phyloP scores from a whole-genome alignment of 2,797 vertebrate genomes.

The Sparus aurata region DNA sequence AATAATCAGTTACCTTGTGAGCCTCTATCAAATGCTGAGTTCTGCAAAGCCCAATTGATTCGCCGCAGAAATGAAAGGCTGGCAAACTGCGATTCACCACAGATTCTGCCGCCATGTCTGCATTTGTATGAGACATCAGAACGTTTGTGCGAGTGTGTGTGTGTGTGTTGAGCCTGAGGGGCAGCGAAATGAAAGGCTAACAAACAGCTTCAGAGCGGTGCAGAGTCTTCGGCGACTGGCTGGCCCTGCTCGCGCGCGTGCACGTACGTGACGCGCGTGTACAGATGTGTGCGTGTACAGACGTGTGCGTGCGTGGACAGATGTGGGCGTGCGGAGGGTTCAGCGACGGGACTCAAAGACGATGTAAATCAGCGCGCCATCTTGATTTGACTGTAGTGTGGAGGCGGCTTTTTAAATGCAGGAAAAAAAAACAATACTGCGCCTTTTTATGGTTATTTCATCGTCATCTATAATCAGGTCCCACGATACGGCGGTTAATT shows the following conservation, averaged over 20 bases:
- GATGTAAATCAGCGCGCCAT: not conserved
- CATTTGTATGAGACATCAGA: slow-evolving; percentile 53
- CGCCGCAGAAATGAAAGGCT: slow-evolving; percentile 76
- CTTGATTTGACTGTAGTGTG: not conserved
- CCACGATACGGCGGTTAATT: slow-evolving; percentile 1
- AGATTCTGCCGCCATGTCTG: slow-evolving; percentile 56
- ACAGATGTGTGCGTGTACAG: slow-evolving; percentile 13
- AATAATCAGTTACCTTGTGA: slow-evolving; percentile 73
- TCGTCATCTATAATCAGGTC: not conserved
- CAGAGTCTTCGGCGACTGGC: slow-evolving; percentile 49
- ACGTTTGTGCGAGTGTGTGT: slow-evolving; percentile 17
- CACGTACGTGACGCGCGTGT: slow-evolving; percentile 13
- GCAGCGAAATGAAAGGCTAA: slow-evolving; percentile 50
- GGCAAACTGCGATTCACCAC: slow-evolving; percentile 71
- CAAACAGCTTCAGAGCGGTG: slow-evolving; percentile 58
- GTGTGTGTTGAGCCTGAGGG: slow-evolving; percentile 39
- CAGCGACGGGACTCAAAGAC: slow-evolving; percentile 6
- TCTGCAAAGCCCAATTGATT: slow-evolving; percentile 80
- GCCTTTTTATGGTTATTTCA: no score
- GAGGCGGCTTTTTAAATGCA: not conserved
- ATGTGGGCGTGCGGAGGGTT: slow-evolving; percentile 23
- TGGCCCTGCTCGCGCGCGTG: slow-evolving; percentile 6
- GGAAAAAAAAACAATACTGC: not conserved
- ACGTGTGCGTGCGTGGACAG: no score
- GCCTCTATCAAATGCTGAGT: slow-evolving; percentile 72